phyloP scores from a whole-genome alignment of 2,113 vertebrate species.

The Oreocharis arfaki region DNA sequence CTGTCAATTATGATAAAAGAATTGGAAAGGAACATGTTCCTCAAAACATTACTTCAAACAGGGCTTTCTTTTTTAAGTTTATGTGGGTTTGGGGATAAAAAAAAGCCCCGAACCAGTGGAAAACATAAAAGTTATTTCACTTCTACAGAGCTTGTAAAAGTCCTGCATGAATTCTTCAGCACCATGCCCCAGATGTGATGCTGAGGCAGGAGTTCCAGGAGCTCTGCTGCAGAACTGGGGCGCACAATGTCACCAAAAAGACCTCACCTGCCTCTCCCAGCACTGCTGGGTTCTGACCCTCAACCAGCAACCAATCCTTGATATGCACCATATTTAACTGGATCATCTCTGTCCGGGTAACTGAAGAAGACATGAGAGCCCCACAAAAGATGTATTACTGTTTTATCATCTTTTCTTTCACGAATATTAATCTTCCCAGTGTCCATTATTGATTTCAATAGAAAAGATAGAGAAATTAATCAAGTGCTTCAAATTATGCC shows the following conservation, averaged over 20 bases:
- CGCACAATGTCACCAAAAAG: neutral
- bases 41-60: neutral
- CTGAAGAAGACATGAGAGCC: neutral
- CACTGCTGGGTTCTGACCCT: neutral
- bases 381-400: neutral
- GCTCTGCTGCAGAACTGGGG: neutral
- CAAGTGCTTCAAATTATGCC: slow-evolving; percentile 40
- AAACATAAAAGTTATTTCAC: neutral
- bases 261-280: neutral
- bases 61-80: neutral
- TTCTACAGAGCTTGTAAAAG: neutral
- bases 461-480: slow-evolving; percentile 37
- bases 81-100: neutral
- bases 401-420: slow-evolving; percentile 1
- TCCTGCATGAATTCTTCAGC: neutral
- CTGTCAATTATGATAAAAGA: slow-evolving; percentile 31
- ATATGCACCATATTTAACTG: neutral
- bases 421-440: slow-evolving; percentile 18
- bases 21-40: neutral
- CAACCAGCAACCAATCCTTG: neutral
- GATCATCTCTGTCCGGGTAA: neutral
- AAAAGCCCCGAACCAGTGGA: neutral
- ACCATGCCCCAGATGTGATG: fast-evolving
- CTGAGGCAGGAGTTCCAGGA: neutral
- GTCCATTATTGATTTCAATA: slow-evolving; percentile 1